Evolutionary conservation across 2,113 vertebrate species (phyloP).

Genomic region (Ailuropoda melanoleuca): DNA sequence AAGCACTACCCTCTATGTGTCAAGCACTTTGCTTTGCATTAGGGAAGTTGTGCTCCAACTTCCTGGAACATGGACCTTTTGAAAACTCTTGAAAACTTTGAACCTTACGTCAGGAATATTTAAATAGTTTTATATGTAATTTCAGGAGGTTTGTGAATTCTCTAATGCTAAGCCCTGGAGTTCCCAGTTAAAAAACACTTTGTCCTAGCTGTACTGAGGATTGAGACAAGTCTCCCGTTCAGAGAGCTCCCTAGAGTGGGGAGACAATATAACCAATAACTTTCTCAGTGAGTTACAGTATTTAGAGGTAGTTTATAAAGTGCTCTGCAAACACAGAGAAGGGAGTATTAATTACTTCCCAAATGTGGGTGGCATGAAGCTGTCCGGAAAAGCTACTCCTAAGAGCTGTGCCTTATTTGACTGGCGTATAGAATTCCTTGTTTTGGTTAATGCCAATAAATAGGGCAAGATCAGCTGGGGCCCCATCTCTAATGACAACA

Average conservation of each 20-base stretch:
- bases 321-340: neutral
- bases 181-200: neutral
- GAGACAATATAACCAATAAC: neutral
- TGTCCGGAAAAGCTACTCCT: neutral
- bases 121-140: neutral
- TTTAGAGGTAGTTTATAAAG: neutral
- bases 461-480: neutral
- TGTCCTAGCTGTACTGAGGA: neutral
- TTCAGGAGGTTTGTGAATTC: neutral
- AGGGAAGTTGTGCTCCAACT: neutral
- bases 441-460: neutral
- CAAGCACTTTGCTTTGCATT: neutral
- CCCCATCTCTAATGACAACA: neutral
- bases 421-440: neutral
- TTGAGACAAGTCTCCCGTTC: neutral
- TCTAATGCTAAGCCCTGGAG: neutral
- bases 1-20: neutral
- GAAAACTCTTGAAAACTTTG: neutral
- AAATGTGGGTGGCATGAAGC: neutral
- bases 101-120: neutral
- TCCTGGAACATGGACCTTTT: neutral
- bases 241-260: fast-evolving
- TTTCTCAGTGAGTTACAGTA: neutral
- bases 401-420: neutral
- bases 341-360: neutral